phyloP scores from a whole-genome alignment of 1,140 invertebrate species.

The Pseudomyrmex pallidus region DNA sequence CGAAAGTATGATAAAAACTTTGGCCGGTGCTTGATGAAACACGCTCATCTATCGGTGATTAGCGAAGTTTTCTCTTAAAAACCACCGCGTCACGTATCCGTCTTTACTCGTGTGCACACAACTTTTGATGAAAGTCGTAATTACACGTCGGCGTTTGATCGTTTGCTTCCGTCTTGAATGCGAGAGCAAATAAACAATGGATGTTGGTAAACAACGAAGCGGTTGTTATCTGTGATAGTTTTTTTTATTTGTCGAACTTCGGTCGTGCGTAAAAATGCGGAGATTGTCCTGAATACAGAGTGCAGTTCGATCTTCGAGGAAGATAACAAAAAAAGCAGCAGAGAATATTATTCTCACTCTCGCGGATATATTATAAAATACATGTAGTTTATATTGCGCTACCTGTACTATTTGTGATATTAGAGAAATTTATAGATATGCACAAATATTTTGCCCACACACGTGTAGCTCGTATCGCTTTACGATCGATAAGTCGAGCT shows the following conservation, averaged over 20 bases:
- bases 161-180: background rate
- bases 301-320: background rate
- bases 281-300: background rate
- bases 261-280: background rate
- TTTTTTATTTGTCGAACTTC: constrained; percentile 16
- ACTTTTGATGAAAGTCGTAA: constrained; percentile 33
- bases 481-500: constrained; percentile 50
- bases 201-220: constrained; percentile 5
- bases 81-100: constrained; percentile 5
- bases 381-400: background rate
- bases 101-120: constrained; percentile 17
- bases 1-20: constrained; percentile 59
- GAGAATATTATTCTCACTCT: background rate
- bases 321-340: background rate
- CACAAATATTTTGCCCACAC: constrained; percentile 31
- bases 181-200: constrained; percentile 32
- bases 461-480: constrained; percentile 34
- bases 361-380: background rate
- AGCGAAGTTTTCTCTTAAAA: constrained; percentile 58
- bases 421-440: constrained; percentile 21
- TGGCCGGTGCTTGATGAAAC: constrained; percentile 49
- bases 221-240: background rate
- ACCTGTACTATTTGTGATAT: constrained; percentile 37
- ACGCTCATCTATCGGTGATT: constrained; percentile 48
- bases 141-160: constrained; percentile 25